Percentiles rank a stretch among this genome's conserved stretches.
Evolutionary conservation across 2,797 vertebrate species (phyloP).

Genomic region (Morelia viridis): DNA sequence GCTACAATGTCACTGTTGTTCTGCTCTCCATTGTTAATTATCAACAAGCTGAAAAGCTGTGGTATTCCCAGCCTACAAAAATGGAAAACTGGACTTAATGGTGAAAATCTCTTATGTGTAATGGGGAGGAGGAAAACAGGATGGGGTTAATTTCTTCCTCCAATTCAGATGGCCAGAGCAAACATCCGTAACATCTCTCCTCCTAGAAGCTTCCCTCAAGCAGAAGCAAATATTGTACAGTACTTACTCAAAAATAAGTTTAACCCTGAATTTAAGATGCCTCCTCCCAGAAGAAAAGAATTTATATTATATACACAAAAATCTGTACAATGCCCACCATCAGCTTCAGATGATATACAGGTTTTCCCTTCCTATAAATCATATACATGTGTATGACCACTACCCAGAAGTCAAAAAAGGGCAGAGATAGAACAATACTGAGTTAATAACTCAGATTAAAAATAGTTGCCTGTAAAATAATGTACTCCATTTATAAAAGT

Average conservation of each 20-base stretch:
- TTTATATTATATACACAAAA: neutral
- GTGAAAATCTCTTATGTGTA: conserved; percentile 11
- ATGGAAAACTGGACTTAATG: neutral
- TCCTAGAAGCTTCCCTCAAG: neutral
- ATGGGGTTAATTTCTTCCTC: neutral
- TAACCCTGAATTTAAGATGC: neutral
- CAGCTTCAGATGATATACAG: neutral
- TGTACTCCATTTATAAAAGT: neutral
- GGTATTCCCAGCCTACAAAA: conserved; percentile 64
- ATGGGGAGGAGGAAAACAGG: neutral
- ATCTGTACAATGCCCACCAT: neutral
- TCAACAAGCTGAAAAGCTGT: conserved; percentile 61
- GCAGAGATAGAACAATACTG: neutral
- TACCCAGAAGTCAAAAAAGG: neutral
- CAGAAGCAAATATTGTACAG: neutral
- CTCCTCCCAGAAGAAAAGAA: neutral
- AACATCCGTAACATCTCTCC: neutral
- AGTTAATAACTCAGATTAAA: neutral
- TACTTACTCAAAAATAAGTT: neutral
- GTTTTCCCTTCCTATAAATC: neutral
- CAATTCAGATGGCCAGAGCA: neutral
- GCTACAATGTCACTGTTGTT: conserved; percentile 69
- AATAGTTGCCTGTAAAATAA: neutral
- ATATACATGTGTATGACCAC: neutral
- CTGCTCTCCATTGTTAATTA: conserved; percentile 70